Evolutionary conservation across 2,797 vertebrate genomes (phyloP), one percentile per base, ranked within the genome.

Genomic region (Melanotaenia trifasciata): DNA sequence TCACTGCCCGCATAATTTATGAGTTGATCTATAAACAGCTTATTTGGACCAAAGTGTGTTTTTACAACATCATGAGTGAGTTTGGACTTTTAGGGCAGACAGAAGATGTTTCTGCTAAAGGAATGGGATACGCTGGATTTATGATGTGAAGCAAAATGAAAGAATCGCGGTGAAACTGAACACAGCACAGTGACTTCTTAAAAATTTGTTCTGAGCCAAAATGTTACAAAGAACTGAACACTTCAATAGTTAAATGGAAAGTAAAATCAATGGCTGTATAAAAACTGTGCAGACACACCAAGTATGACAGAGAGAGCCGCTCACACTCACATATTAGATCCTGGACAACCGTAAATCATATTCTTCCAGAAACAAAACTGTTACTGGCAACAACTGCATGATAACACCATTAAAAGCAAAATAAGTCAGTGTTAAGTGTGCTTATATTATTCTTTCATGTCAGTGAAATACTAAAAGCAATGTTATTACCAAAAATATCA

Each of bases 251-350:
- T 28, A 51, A 14, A 53, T 58, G 22, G 16, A 53, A 64, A 30
- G 11, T 16, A 16, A 5, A 24, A 40, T 58, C 73, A 77, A 56
- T 64, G 20, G 36, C 20, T 67, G 11, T 30, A 9, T 26, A 43
- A 14, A 28, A 30, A 5, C 13, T 30, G 4, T 50, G 59, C 67
- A 47, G 47, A 36, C 28, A 60, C 36, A 40, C 12, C 35, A 62
- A 45, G 8, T 60, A 43, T 43, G 45, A 18, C 16, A 10, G n/a
- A 26, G n/a, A 61, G 24, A 66, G 12, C 28, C 58, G 35, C 36
- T 28, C 66, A 43, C 56, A n/a, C 18, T n/a, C 20, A 50, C 7
- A 50, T 50, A 22, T 22, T 24, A 53, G 51, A 53, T 54, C 4
- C 1, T 30, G 26, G 26, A 56, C 0, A 54, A 56, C 26, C 35